Evolutionary conservation across 2,888 invertebrate species (phyloP), one percentile per base, ranked within the genome.

Genomic region (Dexiosoma caninum): DNA sequence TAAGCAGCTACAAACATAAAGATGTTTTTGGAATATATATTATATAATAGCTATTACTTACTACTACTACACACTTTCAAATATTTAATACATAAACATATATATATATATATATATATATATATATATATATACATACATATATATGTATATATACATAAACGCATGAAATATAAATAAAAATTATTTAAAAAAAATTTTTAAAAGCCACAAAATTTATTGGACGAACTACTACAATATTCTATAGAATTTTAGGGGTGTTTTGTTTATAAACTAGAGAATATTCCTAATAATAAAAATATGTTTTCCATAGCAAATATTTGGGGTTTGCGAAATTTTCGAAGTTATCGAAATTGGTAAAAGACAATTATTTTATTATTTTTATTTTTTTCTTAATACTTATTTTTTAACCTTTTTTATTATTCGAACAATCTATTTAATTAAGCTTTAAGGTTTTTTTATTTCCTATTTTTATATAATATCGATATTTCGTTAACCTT

Each of bases 31-130:
- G 74, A 76, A 76, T 66, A 77, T 72, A 67, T 81, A 77, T 81
- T 72, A 74, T 74, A 78, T 72, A 77, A 77, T 81, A 81, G 77
- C 81, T 77, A 78, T 57, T 78, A 70, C 77, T 77, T 77, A 67
- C 74, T 70, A 67, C 74, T 70, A 77, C 70, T 77, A 67, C 69
- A 78, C 62, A 82, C 67, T 79, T 69, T 82, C 76, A 82, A 82
- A 82, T 82, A 82, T 77, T 77, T 79, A 77, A 72, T 76, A 71
- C 75, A 71, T 81, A 74, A 66, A 78, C 78, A 81, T 70, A 81
- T 53, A 77, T 72, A 79, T 69, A 80, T 64, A 80, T n/a, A n/a
- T n/a, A n/a, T n/a, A n/a, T n/a, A n/a, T 55, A 77, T 69, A 75
- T 64, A 80, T 64, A 80, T 74, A 77, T 62, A 77, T 59, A 59